A percentile compares a stretch with the other conserved stretches of the same genome.
phyloP scores from a whole-genome alignment of 1,140 invertebrate species.

The Nebria ingens region DNA sequence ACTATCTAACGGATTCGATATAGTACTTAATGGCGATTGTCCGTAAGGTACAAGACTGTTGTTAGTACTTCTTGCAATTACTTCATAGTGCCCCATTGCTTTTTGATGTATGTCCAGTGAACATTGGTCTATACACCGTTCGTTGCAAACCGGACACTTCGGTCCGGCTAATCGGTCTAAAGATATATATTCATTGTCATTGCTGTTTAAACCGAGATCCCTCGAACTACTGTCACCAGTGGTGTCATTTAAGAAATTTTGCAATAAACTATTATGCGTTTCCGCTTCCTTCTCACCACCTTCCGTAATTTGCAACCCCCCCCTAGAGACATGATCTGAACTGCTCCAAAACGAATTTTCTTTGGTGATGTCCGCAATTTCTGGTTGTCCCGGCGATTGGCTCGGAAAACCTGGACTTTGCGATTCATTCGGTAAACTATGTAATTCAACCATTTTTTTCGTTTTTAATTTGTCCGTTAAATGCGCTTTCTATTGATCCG shows the following conservation, averaged over 20 bases:
- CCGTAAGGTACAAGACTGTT: constrained; percentile 5
- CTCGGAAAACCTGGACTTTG: neutral
- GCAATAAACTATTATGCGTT: constrained; percentile 23
- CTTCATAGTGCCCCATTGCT: neutral
- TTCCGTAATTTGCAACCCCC: constrained; percentile 18
- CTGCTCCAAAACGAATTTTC: neutral
- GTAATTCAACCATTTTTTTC: neutral
- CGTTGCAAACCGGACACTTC: neutral
- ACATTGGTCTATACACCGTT: neutral
- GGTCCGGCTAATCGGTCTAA: constrained; percentile 25
- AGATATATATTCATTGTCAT: constrained; percentile 31
- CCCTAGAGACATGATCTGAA: neutral
- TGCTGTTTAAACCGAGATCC: constrained; percentile 30
- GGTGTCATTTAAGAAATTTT: constrained; percentile 27
- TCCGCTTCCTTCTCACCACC: constrained; percentile 13
- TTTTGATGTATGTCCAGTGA: neutral
- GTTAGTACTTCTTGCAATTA: constrained; percentile 31
- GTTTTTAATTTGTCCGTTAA: neutral
- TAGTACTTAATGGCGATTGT: neutral
- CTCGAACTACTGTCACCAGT: constrained; percentile 28
- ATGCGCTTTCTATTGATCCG: neutral
- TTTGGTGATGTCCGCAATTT: neutral
- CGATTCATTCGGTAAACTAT: neutral
- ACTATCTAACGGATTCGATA: constrained; percentile 23
- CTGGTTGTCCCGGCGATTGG: neutral